Percentiles rank a stretch among this genome's conserved stretches.
Conservation (phyloP, 2,797 vertebrate genomes). For the Danio tinwini region DNA sequence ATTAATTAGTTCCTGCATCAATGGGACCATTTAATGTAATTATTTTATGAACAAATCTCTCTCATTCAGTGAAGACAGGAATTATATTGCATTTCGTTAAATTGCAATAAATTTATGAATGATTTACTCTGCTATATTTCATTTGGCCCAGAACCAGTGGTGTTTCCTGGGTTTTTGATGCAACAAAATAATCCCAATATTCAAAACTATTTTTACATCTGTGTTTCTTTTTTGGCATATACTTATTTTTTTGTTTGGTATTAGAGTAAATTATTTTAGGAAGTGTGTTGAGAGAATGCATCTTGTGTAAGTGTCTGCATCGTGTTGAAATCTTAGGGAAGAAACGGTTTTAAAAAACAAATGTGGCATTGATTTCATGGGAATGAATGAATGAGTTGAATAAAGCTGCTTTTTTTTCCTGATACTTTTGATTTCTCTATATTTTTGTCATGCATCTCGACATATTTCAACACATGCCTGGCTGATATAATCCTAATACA, state of each 20-base stretch:
- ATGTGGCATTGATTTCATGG: conserved; percentile 1
- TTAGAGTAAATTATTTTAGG: conserved; percentile 33
- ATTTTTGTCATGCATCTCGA: neutral
- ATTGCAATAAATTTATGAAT: too few relatives aligned
- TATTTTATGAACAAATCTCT: neutral
- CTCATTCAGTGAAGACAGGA: neutral
- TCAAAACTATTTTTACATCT: neutral
- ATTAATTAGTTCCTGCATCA: neutral
- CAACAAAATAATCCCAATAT: neutral
- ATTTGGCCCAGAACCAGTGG: neutral
- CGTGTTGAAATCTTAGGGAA: conserved; percentile 14
- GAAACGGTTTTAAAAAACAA: neutral
- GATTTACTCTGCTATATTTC: neutral
- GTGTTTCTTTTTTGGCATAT: neutral
- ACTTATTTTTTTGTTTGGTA: conserved; percentile 10
- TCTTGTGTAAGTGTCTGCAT: conserved; percentile 6
- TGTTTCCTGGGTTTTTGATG: neutral
- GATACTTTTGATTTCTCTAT: neutral
- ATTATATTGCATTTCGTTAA: neutral
- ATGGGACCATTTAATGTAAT: neutral
- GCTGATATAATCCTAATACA: neutral
- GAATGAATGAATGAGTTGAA: conserved; percentile 19
- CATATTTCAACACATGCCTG: neutral
- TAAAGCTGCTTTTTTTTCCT: conserved; percentile 39
- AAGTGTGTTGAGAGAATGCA: conserved; percentile 22